Evolutionary conservation across 1,140 invertebrate genomes (phyloP).

Genomic region (Conus betulinus): DNA sequence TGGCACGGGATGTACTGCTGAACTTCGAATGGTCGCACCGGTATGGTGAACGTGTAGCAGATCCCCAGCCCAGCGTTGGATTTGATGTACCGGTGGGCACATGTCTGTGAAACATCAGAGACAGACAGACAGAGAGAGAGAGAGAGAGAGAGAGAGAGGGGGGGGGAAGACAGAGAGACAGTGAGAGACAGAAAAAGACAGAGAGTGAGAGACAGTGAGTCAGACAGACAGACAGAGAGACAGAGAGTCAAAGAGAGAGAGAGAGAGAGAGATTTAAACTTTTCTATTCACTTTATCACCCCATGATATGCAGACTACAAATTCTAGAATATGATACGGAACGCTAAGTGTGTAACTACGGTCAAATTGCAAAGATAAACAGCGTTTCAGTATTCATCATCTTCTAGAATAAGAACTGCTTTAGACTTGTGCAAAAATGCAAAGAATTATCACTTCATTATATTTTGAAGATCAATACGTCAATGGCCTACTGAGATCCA

Average conservation of each 20-base stretch:
- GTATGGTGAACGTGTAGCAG: conserved; percentile 89
- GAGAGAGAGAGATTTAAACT: not conserved
- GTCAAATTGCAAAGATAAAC: too few species aligned
- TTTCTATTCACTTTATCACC: too few species aligned
- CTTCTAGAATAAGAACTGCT: too few species aligned
- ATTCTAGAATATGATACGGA: too few species aligned
- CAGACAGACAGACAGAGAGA: not conserved
- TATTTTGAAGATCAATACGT: too few species aligned
- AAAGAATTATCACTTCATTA: too few species aligned
- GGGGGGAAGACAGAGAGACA: conserved; percentile 6
- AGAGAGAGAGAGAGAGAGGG: conserved; percentile 14
- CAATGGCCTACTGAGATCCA: too few species aligned
- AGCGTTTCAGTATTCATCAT: too few species aligned
- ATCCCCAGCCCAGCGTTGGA: conserved; percentile 91
- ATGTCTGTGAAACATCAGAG: conserved; percentile 82
- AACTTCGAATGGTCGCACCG: conserved; percentile 78
- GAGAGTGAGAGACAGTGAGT: conserved; percentile 3
- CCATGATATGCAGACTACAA: too few species aligned
- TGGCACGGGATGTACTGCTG: conserved; percentile 33
- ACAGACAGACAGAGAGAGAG: conserved; percentile 15
- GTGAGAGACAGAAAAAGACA: not conserved
- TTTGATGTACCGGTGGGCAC: conserved; percentile 90
- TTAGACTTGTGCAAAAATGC: too few species aligned
- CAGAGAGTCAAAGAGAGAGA: not conserved
- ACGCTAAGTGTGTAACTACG: too few species aligned